These are phyloP conservation scores for Stomorhina lunata DNA, from an alignment of 2,888 invertebrate genomes.

Conservation along the genomic window DNA sequence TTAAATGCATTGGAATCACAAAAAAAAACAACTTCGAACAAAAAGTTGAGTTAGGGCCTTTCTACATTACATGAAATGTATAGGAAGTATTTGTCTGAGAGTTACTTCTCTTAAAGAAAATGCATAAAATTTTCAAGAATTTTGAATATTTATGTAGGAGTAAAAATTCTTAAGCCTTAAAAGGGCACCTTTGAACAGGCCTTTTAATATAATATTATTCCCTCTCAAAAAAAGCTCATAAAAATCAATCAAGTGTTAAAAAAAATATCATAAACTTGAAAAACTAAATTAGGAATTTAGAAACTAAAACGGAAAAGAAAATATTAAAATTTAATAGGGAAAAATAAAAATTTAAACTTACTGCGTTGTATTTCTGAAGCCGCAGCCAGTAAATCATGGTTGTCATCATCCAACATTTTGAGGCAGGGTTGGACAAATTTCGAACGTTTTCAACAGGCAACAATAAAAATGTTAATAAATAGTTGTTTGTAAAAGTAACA, in stretches of 20 bases:
- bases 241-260: conserved; percentile 32
- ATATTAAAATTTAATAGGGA: neutral
- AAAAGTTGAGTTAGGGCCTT: too few relatives aligned
- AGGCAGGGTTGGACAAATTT: conserved; percentile 24
- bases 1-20: too few relatives aligned
- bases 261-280: conserved; percentile 23
- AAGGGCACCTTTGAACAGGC: too few relatives aligned
- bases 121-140: too few relatives aligned
- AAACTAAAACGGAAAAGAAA: neutral
- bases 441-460: conserved; percentile 7
- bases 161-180: too few relatives aligned
- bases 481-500: neutral
- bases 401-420: conserved; percentile 78
- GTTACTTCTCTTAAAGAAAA: too few relatives aligned
- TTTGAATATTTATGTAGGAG: too few relatives aligned
- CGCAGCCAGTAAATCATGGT: conserved; percentile 78
- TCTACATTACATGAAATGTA: too few relatives aligned
- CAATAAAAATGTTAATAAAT: neutral
- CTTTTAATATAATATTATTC: too few relatives aligned
- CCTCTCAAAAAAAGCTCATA: neutral
- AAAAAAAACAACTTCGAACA: too few relatives aligned
- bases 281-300: conserved; percentile 30
- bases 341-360: conserved; percentile 68
- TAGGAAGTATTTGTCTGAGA: too few relatives aligned
- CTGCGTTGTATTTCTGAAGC: conserved; percentile 79